A percentile compares a stretch with the other conserved stretches of the same genome.
These are phyloP conservation scores for Sinohyriopsis cumingii DNA, from an alignment of 2,888 invertebrate genomes.

Conservation along the genomic window DNA sequence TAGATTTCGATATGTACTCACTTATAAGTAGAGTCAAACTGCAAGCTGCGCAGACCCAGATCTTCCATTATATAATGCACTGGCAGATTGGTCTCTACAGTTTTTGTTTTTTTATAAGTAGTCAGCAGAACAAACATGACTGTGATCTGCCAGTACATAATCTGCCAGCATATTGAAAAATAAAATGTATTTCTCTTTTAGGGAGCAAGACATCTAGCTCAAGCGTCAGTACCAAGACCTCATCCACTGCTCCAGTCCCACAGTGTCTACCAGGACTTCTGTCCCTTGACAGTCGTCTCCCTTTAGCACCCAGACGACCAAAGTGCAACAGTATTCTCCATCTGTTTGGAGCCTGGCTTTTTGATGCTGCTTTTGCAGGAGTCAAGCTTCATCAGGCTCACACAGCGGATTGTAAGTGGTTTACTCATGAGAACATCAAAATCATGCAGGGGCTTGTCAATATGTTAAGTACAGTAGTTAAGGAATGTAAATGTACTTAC, in stretches of 20 bases:
- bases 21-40: too few species aligned
- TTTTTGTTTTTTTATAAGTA: too few species aligned
- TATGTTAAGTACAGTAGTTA: too few species aligned
- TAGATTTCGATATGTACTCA: too few species aligned
- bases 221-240: constrained; percentile 17
- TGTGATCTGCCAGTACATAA: too few species aligned
- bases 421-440: too few species aligned
- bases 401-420: constrained; percentile 57
- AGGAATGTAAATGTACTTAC: too few species aligned
- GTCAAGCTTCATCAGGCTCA: constrained; percentile 75
- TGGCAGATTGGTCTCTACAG: too few species aligned
- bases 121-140: too few species aligned
- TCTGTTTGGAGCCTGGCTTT: constrained; percentile 96
- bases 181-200: constrained; percentile 5
- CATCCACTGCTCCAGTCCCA: constrained; percentile 45
- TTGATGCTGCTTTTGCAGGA: constrained; percentile 94
- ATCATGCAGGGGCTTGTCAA: too few species aligned
- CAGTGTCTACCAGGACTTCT: constrained; percentile 76
- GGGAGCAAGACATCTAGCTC: constrained; percentile 26
- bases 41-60: too few species aligned
- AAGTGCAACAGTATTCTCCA: constrained; percentile 96
- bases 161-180: background rate
- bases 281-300: constrained; percentile 57
- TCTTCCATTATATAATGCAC: too few species aligned
- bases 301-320: constrained; percentile 77